Conservation (phyloP, 2,113 vertebrate genomes). For the Calyptommatus sinebrachiatus region DNA sequence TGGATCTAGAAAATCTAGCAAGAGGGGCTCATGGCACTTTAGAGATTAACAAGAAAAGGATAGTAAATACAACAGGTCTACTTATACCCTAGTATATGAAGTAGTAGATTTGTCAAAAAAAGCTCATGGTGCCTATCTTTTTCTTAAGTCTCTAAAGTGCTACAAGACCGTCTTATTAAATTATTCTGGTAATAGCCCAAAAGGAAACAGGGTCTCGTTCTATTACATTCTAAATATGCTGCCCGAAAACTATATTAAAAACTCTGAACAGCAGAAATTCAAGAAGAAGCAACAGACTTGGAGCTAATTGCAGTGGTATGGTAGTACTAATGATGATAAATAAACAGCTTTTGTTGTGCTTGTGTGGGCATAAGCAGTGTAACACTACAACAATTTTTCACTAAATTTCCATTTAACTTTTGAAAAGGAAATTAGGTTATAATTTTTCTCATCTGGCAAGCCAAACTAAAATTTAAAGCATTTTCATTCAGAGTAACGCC, state of each 20-base stretch:
- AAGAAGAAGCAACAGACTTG: not conserved
- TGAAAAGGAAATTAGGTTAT: not conserved
- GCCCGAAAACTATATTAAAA: not conserved
- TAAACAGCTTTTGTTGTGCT: not conserved
- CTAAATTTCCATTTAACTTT: not conserved
- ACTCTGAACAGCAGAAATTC: not conserved
- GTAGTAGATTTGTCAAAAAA: too few species aligned
- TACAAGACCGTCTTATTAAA: too few species aligned
- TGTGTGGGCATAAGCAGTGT: not conserved
- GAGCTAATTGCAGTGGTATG: not conserved
- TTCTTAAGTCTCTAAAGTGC: too few species aligned
- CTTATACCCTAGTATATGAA: too few species aligned
- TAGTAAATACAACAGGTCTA: too few species aligned
- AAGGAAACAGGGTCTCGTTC: not conserved
- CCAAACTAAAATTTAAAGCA: too few species aligned
- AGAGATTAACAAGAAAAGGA: too few species aligned
- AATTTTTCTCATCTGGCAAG: not conserved
- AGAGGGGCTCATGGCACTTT: too few species aligned
- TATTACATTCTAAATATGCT: not conserved
- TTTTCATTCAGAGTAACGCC: too few species aligned
- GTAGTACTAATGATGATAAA: not conserved
- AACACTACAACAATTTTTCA: not conserved
- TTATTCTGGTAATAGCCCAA: not conserved
- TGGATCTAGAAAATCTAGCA: too few species aligned
- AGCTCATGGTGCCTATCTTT: too few species aligned